Base-by-base conservation (phyloP, 2,888 invertebrate genomes). In the Aethes cnicana region DNA sequence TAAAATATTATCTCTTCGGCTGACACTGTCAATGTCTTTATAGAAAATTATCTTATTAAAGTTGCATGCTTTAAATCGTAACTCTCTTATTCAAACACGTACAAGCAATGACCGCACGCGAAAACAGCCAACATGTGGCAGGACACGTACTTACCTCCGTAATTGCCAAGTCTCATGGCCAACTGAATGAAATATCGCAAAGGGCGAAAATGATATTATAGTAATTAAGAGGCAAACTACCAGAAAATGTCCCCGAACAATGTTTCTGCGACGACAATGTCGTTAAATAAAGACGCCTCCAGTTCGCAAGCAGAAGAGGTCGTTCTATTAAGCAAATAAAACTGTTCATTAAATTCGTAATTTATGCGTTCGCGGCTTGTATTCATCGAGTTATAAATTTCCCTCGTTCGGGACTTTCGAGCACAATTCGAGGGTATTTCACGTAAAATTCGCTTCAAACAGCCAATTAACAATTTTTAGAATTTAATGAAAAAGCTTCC, bases 211-310 rank as follows among this genome's bases (percentile, higher is more conserved):
- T 73, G 65, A 74, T 75, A 78, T 77, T 75, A 76, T 72, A 76
- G 76, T 76, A 83, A 81, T 84, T 81, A 81, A 77, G 69, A 68
- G n/a, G 62, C 64, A 75, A 77, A 74, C 69, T 73, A 77, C 69
- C 74, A 75, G 71, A 73, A 78, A 82, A 84, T 67, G 73, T 69
- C 72, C 59, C 64, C 54, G 61, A 68, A 75, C 74, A 74, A 75
- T 79, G 75, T 77, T 76, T 74, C 72, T 67, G 66, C 63, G 65
- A 59, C 60, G 58, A 70, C 66, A 70, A 66, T 64, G 68, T 60
- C 72, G 62, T 75, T 73, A 73, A 70, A 65, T 69, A 69, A 69
- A 71, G 66, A 65, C 28, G 53, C 63, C 64, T 55, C 52, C 58
- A 56, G 61, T 63, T 56, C 54, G 49, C 56, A 54, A 53, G 54